Conservation (phyloP, 2,797 vertebrate species). For the Pelobates cultripes region DNA sequence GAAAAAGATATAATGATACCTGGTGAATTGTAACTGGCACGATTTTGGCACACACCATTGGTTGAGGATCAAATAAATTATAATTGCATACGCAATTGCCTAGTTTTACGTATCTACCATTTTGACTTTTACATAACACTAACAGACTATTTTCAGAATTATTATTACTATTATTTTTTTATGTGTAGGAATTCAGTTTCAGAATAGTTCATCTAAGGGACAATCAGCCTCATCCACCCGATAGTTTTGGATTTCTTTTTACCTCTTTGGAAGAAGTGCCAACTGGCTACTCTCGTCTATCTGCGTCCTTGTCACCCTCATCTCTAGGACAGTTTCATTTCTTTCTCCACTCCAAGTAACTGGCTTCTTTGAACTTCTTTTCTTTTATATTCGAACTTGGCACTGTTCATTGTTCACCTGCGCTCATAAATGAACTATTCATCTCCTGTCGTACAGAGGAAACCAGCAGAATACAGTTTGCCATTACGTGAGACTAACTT, state of each 20-base stretch:
- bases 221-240: background rate
- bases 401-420: constrained; percentile 6
- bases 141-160: no score
- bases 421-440: constrained; percentile 9
- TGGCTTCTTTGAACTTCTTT: constrained; percentile 10
- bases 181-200: background rate
- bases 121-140: no score
- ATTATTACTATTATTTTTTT: no score
- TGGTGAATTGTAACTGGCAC: no score
- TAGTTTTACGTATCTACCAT: no score
- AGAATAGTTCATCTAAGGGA: background rate
- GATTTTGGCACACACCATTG: no score
- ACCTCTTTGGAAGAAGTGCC: background rate
- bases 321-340: constrained; percentile 6
- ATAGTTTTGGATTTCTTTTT: background rate
- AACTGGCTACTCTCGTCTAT: background rate
- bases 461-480: background rate
- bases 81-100: no score
- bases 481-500: constrained; percentile 9
- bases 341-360: constrained; percentile 8
- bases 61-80: no score
- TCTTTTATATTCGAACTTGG: constrained; percentile 12
- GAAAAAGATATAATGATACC: no score
- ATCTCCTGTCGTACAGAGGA: background rate
- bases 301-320: background rate